Conservation (phyloP, 2,113 vertebrate genomes). For the Spermophilus dauricus region DNA sequence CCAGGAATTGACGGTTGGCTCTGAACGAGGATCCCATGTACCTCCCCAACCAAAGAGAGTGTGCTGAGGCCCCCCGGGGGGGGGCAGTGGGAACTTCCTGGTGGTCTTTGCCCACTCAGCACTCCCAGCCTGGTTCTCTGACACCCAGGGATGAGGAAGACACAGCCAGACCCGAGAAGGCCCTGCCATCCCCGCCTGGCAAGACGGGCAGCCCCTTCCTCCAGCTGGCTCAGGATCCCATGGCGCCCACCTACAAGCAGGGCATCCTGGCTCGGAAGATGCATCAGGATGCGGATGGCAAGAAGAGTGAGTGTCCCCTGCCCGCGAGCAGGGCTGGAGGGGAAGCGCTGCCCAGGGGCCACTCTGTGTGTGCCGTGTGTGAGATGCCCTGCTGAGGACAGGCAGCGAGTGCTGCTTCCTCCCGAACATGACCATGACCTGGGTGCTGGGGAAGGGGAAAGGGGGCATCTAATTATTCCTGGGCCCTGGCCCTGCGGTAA, state of each 20-base stretch:
- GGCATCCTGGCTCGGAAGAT: slow-evolving; percentile 93
- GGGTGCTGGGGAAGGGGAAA: fast-evolving
- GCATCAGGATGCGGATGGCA: slow-evolving; percentile 93
- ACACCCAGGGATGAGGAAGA: slow-evolving; percentile 90
- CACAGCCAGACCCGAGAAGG: slow-evolving; percentile 80
- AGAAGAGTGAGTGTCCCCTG: slow-evolving; percentile 92
- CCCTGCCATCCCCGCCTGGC: slow-evolving; percentile 52
- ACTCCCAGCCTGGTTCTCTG: background rate
- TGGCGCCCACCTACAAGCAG: slow-evolving; percentile 90
- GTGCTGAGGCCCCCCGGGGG: background rate
- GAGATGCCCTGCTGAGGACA: background rate
- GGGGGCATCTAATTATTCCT: background rate
- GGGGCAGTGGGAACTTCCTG: background rate
- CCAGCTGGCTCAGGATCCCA: slow-evolving; percentile 90
- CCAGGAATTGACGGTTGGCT: background rate
- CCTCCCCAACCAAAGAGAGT: background rate
- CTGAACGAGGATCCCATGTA: background rate
- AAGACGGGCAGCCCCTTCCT: slow-evolving; percentile 92
- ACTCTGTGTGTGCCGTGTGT: fast-evolving
- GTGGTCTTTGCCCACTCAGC: background rate
- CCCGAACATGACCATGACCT: fast-evolving
- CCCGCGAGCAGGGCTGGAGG: background rate
- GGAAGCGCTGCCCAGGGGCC: background rate
- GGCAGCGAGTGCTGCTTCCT: background rate
- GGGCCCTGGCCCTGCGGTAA: too few species aligned